These are phyloP conservation scores for Cryptoblepharus egeriae DNA, from an alignment of 2,797 vertebrate genomes.

Conservation along the genomic window DNA sequence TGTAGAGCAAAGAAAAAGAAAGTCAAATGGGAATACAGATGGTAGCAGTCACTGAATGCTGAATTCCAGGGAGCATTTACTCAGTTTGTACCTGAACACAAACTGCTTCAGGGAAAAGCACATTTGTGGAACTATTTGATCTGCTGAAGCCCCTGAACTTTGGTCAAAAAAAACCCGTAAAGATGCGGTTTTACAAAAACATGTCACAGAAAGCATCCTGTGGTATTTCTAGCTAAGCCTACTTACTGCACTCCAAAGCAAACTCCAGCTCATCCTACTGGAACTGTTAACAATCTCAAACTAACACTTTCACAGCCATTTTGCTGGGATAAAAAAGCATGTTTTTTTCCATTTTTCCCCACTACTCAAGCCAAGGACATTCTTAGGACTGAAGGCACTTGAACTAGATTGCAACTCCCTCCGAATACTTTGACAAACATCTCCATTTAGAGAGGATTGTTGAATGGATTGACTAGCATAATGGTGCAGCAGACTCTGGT, in stretches of 20 bases:
- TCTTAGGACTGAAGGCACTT: not conserved
- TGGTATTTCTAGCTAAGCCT: not conserved
- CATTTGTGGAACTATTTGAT: no score
- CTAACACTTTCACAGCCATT: slow-evolving; percentile 21
- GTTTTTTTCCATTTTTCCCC: not conserved
- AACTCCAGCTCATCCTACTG: not conserved
- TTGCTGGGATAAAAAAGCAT: not conserved
- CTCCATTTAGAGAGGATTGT: no score
- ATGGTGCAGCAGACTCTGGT: no score
- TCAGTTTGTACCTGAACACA: no score
- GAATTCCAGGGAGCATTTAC: no score
- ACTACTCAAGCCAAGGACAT: not conserved
- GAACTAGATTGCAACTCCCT: slow-evolving; percentile 15
- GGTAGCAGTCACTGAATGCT: no score
- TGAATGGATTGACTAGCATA: no score
- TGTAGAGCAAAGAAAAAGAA: no score
- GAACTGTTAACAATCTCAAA: slow-evolving; percentile 32
- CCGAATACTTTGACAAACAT: not conserved
- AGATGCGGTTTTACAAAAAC: not conserved
- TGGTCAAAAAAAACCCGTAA: not conserved
- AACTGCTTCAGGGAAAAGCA: no score
- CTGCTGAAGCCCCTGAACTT: slow-evolving; percentile 20
- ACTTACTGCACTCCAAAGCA: slow-evolving; percentile 23
- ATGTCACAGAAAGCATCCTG: not conserved
- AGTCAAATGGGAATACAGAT: no score